Evolutionary conservation across 2,113 vertebrate genomes (phyloP), one percentile per base, ranked within the genome.

Genomic region (Deroptyus accipitrinus): DNA sequence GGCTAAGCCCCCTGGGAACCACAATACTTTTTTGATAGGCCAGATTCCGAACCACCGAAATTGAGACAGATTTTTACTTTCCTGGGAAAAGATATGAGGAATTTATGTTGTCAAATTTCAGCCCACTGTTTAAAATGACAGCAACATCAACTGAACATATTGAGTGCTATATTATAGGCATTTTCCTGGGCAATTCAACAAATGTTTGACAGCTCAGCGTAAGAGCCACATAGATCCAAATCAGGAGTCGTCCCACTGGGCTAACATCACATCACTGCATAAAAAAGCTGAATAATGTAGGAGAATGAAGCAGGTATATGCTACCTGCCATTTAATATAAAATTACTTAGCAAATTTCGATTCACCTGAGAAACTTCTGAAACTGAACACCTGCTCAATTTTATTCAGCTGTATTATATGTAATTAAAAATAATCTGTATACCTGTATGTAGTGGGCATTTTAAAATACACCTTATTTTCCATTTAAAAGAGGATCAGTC

Each of bases 391-490:
- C 70, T 88, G 76, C 51, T 97, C 81, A 73, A 95, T 97, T 96
- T 94, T 91, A 86, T 96, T 95, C 51, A 70, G 62, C 42, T 74
- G 8, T 85, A 96, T 88, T 94, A 67, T 70, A 85, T 88, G 75
- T 80, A 77, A 15, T 76, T 68, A 33, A 20, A 76, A 92, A 10
- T 57, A 57, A 33, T 48, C 18, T 63, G 11, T 11, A 37, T 22
- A 48, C 2, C 3, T 39, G 17, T 4, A 6, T 74, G 9, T 31
- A 83, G 95, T 62, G 68, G 81, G 52, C 33, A 78, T 96, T 96
- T 96, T 88, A 96, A 98, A 91, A 77, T 84, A 95, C 6, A 94
- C 70, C 67, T 96, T 91, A 5, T 85, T 96, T 96, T 94, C 77
- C 73, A 84, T 95, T 97, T 92, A 87, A 90, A 96, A 96, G 96